A percentile compares a stretch with the other conserved stretches of the same genome.
Evolutionary conservation across 2,888 invertebrate genomes (phyloP).

Genomic region (Amaurobius ferox): DNA sequence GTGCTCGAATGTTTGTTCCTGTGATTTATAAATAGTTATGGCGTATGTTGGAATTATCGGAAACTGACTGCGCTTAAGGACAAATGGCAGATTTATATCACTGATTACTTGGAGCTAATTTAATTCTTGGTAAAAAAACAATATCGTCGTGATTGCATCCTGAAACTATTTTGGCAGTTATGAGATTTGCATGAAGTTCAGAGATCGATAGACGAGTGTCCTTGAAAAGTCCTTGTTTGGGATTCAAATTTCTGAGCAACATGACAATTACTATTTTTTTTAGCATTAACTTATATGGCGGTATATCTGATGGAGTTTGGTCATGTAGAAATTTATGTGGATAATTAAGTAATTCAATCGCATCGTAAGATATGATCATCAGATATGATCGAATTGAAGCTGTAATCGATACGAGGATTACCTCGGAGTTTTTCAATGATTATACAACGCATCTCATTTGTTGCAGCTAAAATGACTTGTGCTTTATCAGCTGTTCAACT

Average conservation of each 20-base stretch:
- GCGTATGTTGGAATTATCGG: no score
- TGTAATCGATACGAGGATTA: no score
- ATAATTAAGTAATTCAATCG: no score
- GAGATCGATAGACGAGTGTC: not conserved
- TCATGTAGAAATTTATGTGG: no score
- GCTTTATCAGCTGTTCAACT: not conserved
- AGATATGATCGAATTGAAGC: not conserved
- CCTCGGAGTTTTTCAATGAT: no score
- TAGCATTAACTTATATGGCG: not conserved
- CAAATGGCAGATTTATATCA: not conserved
- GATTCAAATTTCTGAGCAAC: constrained; percentile 19
- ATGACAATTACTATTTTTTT: not conserved
- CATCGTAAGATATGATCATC: no score
- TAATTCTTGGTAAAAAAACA: not conserved
- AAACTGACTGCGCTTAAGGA: not conserved
- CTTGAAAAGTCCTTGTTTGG: not conserved
- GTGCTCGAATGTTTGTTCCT: no score
- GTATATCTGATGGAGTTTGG: not conserved
- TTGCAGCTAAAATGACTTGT: not conserved
- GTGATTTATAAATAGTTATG: no score
- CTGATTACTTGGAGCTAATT: not conserved
- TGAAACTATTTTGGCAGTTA: not conserved
- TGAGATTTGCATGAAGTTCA: not conserved
- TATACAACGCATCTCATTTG: not conserved
- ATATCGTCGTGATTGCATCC: not conserved